phyloP scores from a whole-genome alignment of 2,797 vertebrate species.

The Anguilla marmorata region DNA sequence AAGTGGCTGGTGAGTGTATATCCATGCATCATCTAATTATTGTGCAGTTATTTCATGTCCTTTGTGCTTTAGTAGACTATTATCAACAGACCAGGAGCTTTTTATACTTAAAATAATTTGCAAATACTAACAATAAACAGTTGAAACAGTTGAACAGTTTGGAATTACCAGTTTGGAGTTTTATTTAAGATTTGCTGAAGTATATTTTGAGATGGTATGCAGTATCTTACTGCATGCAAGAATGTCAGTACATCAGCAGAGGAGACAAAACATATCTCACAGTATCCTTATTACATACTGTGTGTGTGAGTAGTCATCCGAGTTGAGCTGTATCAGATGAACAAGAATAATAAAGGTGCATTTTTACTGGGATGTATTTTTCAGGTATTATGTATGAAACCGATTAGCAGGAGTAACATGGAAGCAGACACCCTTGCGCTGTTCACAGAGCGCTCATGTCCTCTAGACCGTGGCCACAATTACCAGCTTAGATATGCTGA shows the following conservation, averaged over 20 bases:
- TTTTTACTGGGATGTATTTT: not conserved
- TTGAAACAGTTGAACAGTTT: not conserved
- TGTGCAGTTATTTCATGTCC: no score
- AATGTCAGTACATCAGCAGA: not conserved
- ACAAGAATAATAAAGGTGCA: not conserved
- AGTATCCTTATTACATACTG: not conserved
- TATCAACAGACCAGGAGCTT: no score
- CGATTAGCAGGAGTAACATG: not conserved
- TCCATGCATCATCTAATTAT: no score
- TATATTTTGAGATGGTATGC: not conserved
- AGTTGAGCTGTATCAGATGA: not conserved
- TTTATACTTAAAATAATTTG: no score
- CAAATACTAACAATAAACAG: no score
- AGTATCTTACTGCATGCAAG: not conserved
- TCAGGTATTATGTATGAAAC: not conserved
- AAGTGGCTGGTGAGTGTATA: no score
- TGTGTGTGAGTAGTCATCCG: not conserved
- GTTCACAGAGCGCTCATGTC: not conserved
- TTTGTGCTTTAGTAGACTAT: no score
- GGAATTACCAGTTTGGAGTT: not conserved
- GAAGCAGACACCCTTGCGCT: not conserved
- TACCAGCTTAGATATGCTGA: no score
- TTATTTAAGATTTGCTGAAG: not conserved
- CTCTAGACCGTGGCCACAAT: not conserved
- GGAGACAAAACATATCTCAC: not conserved